Conservation (phyloP, 2,113 vertebrate genomes). For the Melanerpes formicivorus region DNA sequence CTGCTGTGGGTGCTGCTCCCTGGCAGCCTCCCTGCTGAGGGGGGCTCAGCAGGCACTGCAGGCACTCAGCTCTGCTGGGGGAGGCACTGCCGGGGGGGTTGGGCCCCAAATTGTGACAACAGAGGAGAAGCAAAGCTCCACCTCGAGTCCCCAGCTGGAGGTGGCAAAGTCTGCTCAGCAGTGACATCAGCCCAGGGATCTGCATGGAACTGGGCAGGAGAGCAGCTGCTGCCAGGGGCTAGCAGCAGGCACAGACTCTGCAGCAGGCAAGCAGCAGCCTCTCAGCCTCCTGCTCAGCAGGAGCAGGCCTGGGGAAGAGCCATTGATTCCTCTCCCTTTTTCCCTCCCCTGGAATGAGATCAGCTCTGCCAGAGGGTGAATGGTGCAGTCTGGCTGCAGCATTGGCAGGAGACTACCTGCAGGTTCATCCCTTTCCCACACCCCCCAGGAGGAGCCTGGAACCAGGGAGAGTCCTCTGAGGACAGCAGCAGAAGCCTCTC, state of each 20-base stretch:
- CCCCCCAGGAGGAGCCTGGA: background rate
- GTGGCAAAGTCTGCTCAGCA: background rate
- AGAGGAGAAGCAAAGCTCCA: background rate
- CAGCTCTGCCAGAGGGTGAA: slow-evolving; percentile 22
- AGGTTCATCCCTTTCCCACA: background rate
- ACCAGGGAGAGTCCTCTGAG: background rate
- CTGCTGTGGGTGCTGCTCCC: background rate
- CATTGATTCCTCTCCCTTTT: background rate
- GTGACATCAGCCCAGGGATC: background rate
- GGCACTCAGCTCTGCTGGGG: background rate
- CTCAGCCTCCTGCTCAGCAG: background rate
- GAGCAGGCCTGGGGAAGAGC: background rate
- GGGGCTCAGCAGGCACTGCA: background rate
- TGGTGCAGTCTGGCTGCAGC: slow-evolving; percentile 46
- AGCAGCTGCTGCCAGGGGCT: too few species aligned
- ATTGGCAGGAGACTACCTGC: background rate
- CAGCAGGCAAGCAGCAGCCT: background rate
- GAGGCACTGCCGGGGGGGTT: background rate
- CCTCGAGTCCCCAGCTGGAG: background rate
- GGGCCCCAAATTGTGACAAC: background rate
- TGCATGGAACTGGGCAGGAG: background rate
- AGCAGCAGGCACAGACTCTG: background rate
- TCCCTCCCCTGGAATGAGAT: background rate
- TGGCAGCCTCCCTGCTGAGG: background rate
- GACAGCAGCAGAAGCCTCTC: background rate